These are phyloP conservation scores for Oceanodroma leucorhoa DNA, from an alignment of 2,797 vertebrate species.

Conservation along the genomic window DNA sequence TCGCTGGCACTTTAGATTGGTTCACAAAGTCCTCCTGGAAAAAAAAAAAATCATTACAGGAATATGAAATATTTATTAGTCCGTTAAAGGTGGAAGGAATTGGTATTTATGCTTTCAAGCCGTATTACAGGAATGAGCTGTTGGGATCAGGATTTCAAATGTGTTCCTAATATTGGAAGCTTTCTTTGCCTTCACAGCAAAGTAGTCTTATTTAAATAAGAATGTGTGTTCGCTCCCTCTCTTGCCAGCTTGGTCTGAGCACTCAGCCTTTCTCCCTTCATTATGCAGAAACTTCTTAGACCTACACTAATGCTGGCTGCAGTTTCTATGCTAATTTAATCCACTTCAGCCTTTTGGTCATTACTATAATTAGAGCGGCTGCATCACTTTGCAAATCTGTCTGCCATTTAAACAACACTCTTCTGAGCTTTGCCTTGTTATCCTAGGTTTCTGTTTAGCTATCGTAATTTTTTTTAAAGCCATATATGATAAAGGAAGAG, in stretches of 20 bases:
- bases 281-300: neutral
- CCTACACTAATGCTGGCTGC: neutral
- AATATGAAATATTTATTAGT: neutral
- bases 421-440: neutral
- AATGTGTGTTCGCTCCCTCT: neutral
- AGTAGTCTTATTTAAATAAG: neutral
- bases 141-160: neutral
- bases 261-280: neutral
- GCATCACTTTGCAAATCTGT: neutral
- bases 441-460: neutral
- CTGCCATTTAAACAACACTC: neutral
- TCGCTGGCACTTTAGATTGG: neutral
- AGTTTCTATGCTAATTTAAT: conserved; percentile 50
- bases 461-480: neutral
- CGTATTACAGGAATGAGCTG: neutral
- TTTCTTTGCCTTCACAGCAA: neutral
- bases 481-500: neutral
- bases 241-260: neutral
- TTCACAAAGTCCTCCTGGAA: neutral
- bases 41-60: neutral
- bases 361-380: conserved; percentile 58
- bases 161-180: neutral
- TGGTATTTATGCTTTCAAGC: neutral
- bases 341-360: conserved; percentile 47
- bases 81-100: fast-evolving